Evolutionary conservation across 2,888 invertebrate species (phyloP), one percentile per base, ranked within the genome.

Genomic region (Phasia obesa): DNA sequence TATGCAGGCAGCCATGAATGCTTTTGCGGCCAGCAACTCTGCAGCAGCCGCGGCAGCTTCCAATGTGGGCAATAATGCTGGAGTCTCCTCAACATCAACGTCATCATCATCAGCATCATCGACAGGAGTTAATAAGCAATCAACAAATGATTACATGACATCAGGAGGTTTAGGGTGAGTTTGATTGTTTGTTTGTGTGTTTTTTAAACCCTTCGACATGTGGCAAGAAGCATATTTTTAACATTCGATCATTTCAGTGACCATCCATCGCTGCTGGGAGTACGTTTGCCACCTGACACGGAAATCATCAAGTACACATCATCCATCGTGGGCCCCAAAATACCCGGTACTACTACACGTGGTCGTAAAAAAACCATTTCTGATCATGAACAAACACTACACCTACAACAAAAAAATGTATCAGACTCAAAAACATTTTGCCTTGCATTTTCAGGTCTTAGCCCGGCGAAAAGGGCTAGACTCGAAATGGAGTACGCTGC

Each of bases 231-330:
- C 38, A 1, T 15, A 15, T 42, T 15, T 1, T 42, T 38, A 69
- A 27, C 21, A 2, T 42, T 6, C 2, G 19, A 44, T 2, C 17
- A 38, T 69, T 74, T 70, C 92, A 96, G 95, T 92, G 96, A 96
- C 92, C 95, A 96, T 81, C 94, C 95, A 86, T 95, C 96, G 88
- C 94, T 97, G 90, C 92, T 96, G 89, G 96, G 96, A 81, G 96
- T 97, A 62, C 94, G 97, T 83, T 92, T 97, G 87, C 97, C 97
- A 85, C 97, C 97, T 47, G 97, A 97, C 89, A 97, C 97, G 57
- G 97, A 97, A 92, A 97, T 97, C 85, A 97, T 97, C 89, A 97
- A 97, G 92, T 97, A 97, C 91, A 97, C 97, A 85, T 96, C 96
- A 86, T 96, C 96, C 80, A 94, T 97, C 88, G 95, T 96, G 86